phyloP scores from a whole-genome alignment of 1,140 invertebrate genomes.

The Stratiolaelaps scimitus region DNA sequence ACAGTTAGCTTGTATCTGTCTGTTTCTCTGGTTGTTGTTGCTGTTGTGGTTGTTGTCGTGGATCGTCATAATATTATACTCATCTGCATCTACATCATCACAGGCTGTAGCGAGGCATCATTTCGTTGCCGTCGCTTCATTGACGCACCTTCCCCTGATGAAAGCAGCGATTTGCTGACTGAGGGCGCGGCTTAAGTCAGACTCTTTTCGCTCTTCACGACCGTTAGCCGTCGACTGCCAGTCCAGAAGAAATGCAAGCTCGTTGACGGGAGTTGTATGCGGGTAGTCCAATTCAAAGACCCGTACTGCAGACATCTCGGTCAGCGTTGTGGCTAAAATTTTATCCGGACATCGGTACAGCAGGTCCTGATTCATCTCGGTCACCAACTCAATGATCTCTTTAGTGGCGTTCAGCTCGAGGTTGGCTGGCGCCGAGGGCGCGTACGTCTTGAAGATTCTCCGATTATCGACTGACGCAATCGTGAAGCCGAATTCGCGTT shows the following conservation, averaged over 20 bases:
- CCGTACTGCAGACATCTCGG: not conserved
- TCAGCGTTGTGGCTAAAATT: not conserved
- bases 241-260: conserved; percentile 4
- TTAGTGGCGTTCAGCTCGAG: not conserved
- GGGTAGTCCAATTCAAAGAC: conserved; percentile 18
- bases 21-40: no score
- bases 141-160: conserved; percentile 23
- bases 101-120: no score
- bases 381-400: not conserved
- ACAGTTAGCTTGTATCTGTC: no score
- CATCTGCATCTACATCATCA: no score
- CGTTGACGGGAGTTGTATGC: not conserved
- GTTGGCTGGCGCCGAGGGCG: conserved; percentile 1
- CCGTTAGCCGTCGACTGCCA: not conserved
- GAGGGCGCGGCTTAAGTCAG: conserved; percentile 4
- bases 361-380: conserved; percentile 9
- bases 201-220: not conserved
- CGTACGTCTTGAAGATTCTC: conserved; percentile 5
- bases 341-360: not conserved
- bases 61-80: no score
- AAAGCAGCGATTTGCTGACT: conserved; percentile 21
- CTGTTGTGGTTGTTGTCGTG: no score
- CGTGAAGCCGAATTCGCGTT: not conserved
- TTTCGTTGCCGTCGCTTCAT: no score
- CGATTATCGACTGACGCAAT: conserved; percentile 21